Percentiles rank a stretch among this genome's conserved stretches.
Evolutionary conservation across 2,113 vertebrate genomes (phyloP).

Genomic region (Nothocercus julius): DNA sequence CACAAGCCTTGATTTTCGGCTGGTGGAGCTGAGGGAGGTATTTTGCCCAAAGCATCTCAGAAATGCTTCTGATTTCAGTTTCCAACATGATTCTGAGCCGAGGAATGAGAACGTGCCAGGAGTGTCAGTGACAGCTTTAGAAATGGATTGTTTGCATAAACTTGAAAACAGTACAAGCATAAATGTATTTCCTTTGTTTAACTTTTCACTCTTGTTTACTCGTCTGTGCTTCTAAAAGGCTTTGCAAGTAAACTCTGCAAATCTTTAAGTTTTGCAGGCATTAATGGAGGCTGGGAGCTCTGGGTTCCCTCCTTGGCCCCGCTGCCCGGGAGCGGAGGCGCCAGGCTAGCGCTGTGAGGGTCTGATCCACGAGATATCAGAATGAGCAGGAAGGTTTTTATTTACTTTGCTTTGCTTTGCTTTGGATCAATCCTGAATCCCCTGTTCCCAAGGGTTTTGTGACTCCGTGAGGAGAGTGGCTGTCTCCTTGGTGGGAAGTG

Average conservation of each 20-base stretch:
- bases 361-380: neutral
- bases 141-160: conserved; percentile 80
- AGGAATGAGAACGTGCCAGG: conserved; percentile 62
- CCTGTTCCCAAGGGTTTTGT: neutral
- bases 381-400: neutral
- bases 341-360: neutral
- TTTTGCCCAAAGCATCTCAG: conserved; percentile 65
- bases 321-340: neutral
- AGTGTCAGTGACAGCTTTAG: conserved; percentile 69
- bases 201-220: conserved; percentile 79
- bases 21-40: conserved; percentile 6
- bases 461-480: neutral
- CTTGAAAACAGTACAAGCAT: conserved; percentile 78
- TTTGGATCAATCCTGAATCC: neutral
- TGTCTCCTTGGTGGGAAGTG: neutral
- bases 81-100: conserved; percentile 25
- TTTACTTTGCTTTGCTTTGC: neutral
- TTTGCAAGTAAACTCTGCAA: conserved; percentile 79
- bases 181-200: conserved; percentile 79
- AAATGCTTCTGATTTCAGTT: conserved; percentile 61
- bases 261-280: conserved; percentile 67
- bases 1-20: neutral
- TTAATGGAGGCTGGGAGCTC: conserved; percentile 51
- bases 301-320: neutral
- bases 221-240: conserved; percentile 77